These are phyloP conservation scores for Ditula angustiorana DNA, from an alignment of 2,888 invertebrate genomes.

Conservation along the genomic window DNA sequence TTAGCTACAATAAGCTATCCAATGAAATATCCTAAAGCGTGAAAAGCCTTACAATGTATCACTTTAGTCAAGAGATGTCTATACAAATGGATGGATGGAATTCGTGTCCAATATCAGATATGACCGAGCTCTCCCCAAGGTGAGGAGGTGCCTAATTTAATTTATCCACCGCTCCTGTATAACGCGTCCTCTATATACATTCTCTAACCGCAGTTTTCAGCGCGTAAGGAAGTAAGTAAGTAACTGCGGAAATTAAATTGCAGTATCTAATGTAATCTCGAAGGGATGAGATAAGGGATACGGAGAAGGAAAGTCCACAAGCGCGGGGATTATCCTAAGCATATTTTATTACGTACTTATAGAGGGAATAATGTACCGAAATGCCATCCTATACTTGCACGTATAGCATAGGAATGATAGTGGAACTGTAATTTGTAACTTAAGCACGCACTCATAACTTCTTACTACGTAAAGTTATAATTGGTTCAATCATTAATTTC, in stretches of 20 bases:
- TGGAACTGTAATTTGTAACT: neutral
- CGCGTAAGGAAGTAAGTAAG: constrained; percentile 19
- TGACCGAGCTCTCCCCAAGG: constrained; percentile 1
- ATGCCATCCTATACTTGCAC: neutral
- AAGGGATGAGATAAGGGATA: constrained; percentile 33
- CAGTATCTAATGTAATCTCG: constrained; percentile 30
- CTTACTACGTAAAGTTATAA: neutral
- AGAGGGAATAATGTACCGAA: constrained; percentile 8
- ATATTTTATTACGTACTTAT: constrained; percentile 19
- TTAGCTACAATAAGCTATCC: constrained; percentile 8
- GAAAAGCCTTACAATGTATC: no score
- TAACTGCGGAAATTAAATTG: constrained; percentile 38
- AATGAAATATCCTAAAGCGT: no score
- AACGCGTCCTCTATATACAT: constrained; percentile 6
- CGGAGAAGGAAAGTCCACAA: constrained; percentile 32
- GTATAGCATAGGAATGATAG: neutral
- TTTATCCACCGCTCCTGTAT: constrained; percentile 1
- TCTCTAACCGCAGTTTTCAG: constrained; percentile 20
- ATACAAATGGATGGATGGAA: no score
- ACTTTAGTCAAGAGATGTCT: no score
- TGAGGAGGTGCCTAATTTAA: constrained; percentile 23
- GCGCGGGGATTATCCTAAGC: constrained; percentile 26
- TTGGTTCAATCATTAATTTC: neutral
- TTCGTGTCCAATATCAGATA: constrained; percentile 33
- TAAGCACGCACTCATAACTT: neutral